A percentile compares a stretch with the other conserved stretches of the same genome.
Evolutionary conservation across 2,888 invertebrate genomes (phyloP).

Genomic region (Dascillus cervinus): DNA sequence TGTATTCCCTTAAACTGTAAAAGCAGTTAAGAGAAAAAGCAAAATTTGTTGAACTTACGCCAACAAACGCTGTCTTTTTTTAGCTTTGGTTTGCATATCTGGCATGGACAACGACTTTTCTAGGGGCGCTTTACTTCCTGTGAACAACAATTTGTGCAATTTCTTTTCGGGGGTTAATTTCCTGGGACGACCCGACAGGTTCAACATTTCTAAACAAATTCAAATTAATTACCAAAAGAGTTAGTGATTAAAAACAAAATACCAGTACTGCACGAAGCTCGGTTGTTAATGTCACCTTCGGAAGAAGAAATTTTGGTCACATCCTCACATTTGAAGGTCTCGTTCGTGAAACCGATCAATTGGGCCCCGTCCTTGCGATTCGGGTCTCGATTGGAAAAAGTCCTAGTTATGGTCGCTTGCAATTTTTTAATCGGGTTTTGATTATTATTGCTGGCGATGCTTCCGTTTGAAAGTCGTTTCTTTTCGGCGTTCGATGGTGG

Average conservation of each 20-base stretch:
- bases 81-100: constrained; percentile 68
- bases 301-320: constrained; percentile 22
- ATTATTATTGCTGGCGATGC: constrained; percentile 28
- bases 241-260: constrained; percentile 3
- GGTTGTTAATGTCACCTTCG: constrained; percentile 26
- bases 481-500: constrained; percentile 21
- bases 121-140: constrained; percentile 49
- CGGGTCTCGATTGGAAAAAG: constrained; percentile 45
- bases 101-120: constrained; percentile 81
- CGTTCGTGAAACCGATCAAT: constrained; percentile 37
- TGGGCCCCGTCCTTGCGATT: constrained; percentile 31
- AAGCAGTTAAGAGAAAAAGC: constrained; percentile 1
- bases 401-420: constrained; percentile 43
- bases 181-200: constrained; percentile 23
- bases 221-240: constrained; percentile 4
- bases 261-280: constrained; percentile 32
- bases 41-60: constrained; percentile 52
- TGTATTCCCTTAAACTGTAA: constrained; percentile 59
- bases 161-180: constrained; percentile 45
- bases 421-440: constrained; percentile 36
- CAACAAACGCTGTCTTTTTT: constrained; percentile 60
- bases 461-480: constrained; percentile 27
- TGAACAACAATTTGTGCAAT: constrained; percentile 47
- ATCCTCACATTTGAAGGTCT: constrained; percentile 31
- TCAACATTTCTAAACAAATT: constrained; percentile 8